Base-by-base conservation (phyloP, 2,113 vertebrate genomes). In the Symphodus melops region DNA sequence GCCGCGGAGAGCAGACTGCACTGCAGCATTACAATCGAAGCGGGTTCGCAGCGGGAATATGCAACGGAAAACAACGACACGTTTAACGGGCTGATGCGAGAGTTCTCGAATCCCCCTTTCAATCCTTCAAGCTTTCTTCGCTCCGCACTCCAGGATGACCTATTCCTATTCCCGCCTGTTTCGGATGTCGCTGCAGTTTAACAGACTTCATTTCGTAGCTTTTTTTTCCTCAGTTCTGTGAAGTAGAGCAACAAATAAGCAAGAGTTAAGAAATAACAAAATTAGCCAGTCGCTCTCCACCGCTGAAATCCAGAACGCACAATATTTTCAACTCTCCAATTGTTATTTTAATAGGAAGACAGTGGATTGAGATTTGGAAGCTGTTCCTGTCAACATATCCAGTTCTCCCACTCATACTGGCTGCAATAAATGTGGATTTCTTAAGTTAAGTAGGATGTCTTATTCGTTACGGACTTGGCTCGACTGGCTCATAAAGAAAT, bases 61-160 rank as follows among this genome's bases (percentile, higher is more conserved):
- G 53, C 60, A 33, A 39, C 57, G 25, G 41, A 82, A 75, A 79
- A 89, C 79, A 86, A 79, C 69, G 70, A 74, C 56, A 76, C 62
- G 60, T 37, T 58, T 64, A 79, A 53, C 65, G 41, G 48, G 14
- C 21, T 16, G 20, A 49, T 52, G 23, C 52, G 51, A 58, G 51
- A 25, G 2, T 63, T 59, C 68, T 55, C 36, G 41, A 49, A 44
- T 46, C 28, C 60, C 19, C 51, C 21, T 58, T 36, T 23, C 25
- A 46, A 36, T 64, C 53, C 3, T 6, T 9, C 9, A 60, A 51
- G 11, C 23, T n/a, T 58, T 11, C 13, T 70, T 33, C 8, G 19
- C 21, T 70, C 20, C 7, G 19, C 12, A 9, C 54, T 39, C 28
- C 39, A 57, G 48, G 44, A 53, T 37, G 8, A 16, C 23, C 25